Evolutionary conservation across 2,888 invertebrate species (phyloP).

Genomic region (Mesopsocus fuscifrons): DNA sequence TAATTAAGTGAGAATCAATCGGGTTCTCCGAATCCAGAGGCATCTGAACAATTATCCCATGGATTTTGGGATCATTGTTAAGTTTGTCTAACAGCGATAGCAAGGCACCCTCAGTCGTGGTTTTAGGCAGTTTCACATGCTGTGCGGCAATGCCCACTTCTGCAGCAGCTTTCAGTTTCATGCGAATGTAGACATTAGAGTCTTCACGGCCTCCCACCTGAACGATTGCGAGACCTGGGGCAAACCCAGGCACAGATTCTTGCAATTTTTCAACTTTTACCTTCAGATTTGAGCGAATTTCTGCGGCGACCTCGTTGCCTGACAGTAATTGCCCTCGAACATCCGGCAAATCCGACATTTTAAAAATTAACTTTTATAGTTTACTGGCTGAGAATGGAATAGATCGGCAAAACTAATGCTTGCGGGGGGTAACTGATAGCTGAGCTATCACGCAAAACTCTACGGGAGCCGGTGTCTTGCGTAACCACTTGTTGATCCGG

Average conservation of each 20-base stretch:
- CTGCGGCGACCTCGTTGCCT: slow-evolving; percentile 15
- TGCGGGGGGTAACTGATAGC: too few species aligned
- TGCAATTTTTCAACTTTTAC: slow-evolving; percentile 24
- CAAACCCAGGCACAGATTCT: slow-evolving; percentile 37
- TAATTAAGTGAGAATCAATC: slow-evolving; percentile 73
- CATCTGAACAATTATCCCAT: slow-evolving; percentile 94
- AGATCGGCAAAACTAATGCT: too few species aligned
- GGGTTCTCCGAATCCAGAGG: slow-evolving; percentile 67
- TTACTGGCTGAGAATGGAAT: too few species aligned
- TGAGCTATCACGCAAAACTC: too few species aligned
- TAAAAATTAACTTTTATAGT: background rate
- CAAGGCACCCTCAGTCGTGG: slow-evolving; percentile 64
- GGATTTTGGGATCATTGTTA: slow-evolving; percentile 66
- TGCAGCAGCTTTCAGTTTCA: slow-evolving; percentile 82
- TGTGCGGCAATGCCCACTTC: slow-evolving; percentile 75
- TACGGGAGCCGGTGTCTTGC: too few species aligned
- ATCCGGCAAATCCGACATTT: slow-evolving; percentile 1
- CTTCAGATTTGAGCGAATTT: slow-evolving; percentile 21
- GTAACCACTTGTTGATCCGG: too few species aligned
- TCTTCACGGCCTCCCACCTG: slow-evolving; percentile 94
- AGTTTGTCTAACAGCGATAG: slow-evolving; percentile 30
- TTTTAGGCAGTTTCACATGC: slow-evolving; percentile 59
- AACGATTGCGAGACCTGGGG: slow-evolving; percentile 71
- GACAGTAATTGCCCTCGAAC: background rate
- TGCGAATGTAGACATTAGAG: slow-evolving; percentile 94